Conservation (phyloP, 2,113 vertebrate genomes). For the Rhea americana region DNA sequence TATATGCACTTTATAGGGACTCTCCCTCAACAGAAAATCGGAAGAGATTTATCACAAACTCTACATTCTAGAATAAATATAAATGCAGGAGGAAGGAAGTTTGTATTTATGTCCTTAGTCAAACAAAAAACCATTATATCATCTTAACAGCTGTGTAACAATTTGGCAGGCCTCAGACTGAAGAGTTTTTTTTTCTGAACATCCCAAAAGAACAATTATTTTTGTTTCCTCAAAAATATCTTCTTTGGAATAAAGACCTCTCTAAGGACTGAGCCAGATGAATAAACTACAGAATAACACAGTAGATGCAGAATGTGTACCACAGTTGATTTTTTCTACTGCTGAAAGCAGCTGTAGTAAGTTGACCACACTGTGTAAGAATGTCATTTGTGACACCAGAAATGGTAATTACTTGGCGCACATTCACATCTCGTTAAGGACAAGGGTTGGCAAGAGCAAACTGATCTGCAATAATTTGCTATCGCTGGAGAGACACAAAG, state of each 20-base stretch:
- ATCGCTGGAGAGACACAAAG: neutral
- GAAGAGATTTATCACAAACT: constrained; percentile 17
- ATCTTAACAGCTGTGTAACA: constrained; percentile 67
- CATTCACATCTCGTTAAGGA: constrained; percentile 2
- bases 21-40: neutral
- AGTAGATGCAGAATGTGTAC: neutral
- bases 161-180: constrained; percentile 42
- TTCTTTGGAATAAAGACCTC: constrained; percentile 34
- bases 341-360: constrained; percentile 17
- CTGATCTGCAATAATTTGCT: neutral
- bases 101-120: constrained; percentile 33
- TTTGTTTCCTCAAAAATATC: constrained; percentile 60
- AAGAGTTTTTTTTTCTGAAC: constrained; percentile 14
- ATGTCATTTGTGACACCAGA: constrained; percentile 14
- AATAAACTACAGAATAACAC: constrained; percentile 36
- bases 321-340: constrained; percentile 23
- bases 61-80: constrained; percentile 6
- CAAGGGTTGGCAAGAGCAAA: neutral
- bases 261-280: constrained; percentile 1
- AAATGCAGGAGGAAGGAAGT: constrained; percentile 67
- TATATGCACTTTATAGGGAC: neutral
- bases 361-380: constrained; percentile 13
- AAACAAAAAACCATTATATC: constrained; percentile 59
- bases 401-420: constrained; percentile 47
- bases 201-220: constrained; percentile 66